Evolutionary conservation across 1,140 invertebrate genomes (phyloP), one percentile per base, ranked within the genome.

Genomic region (Drosophila tani): DNA sequence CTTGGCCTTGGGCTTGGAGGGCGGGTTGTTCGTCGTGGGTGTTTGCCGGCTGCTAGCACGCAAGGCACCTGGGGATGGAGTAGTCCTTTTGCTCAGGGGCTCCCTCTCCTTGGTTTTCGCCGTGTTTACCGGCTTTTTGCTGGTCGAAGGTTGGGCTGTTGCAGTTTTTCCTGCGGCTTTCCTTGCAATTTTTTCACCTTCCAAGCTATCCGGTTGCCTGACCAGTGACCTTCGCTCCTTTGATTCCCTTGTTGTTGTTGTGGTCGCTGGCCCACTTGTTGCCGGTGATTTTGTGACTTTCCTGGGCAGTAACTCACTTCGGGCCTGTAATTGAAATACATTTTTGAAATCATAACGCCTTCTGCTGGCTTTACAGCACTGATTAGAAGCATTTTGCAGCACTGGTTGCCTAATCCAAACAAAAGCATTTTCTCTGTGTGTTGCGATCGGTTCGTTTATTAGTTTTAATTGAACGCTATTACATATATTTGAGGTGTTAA

Each of bases 1-100:
- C 35, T 77, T 77, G 8, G 55, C 11, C 29, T 60, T 73, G 19
- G 62, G 19, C 38, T 74, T 60, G 9, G 35, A 24, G 29, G 62
- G 50, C 58, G 49, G 24, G 14, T 78, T 78, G 57, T 17, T 32
- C 11, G 43, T 32, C 11, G 79, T 41, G 59, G 55, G 71, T 67
- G 55, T 24, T 57, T 43, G 40, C 41, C 41, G 71, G 62, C 53
- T 81, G 46, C 46, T 47, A 15, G 64, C 77, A 76, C 79, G 82
- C 81, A 71, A 74, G 24, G 70, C 51, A 40, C 68, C 68, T n/a
- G 86, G 85, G 45, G 78, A 82, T 73, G 85, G 85, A 66, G 81
- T 88, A 29, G 85, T 57, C 58, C 75, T 50, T 35, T 86, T 86
- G 7, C 47, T 17, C 19, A 53, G 8, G 21, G 50, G 12, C 24